Evolutionary conservation across 2,888 invertebrate genomes (phyloP).

Genomic region (Gortyna flavago): DNA sequence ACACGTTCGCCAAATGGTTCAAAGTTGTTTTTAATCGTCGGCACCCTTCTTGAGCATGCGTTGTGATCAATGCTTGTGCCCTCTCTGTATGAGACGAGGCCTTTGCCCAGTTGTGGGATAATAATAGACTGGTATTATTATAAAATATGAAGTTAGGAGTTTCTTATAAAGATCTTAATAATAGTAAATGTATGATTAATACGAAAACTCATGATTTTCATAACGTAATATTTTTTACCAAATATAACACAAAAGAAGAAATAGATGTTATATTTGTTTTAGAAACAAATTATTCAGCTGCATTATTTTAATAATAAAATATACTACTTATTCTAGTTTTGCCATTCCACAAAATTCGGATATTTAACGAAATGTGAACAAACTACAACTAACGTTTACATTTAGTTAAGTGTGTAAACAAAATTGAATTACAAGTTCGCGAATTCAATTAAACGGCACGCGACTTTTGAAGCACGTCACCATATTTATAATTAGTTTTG

Average conservation of each 20-base stretch:
- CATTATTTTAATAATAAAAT: not conserved
- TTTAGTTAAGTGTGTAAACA: conserved; percentile 8
- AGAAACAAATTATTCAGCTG: not conserved
- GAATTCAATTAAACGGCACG: conserved; percentile 3
- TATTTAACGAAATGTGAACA: conserved; percentile 16
- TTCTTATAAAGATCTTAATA: not conserved
- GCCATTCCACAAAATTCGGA: not conserved
- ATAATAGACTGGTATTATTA: too few species aligned
- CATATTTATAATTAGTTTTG: conserved; percentile 52
- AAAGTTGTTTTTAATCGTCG: not conserved
- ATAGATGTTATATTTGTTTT: not conserved
- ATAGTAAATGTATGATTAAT: not conserved
- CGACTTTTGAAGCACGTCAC: conserved; percentile 23
- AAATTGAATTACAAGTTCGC: not conserved
- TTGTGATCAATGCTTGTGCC: too few species aligned
- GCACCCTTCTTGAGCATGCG: too few species aligned
- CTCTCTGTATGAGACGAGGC: too few species aligned
- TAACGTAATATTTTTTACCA: not conserved
- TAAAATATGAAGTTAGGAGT: too few species aligned
- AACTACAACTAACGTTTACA: conserved; percentile 6
- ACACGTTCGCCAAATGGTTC: not conserved
- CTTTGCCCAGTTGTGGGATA: too few species aligned
- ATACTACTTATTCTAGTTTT: not conserved
- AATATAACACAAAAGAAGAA: not conserved
- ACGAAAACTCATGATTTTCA: not conserved